Conservation (phyloP, 2,888 invertebrate genomes). For the Lumbricus terrestris region DNA sequence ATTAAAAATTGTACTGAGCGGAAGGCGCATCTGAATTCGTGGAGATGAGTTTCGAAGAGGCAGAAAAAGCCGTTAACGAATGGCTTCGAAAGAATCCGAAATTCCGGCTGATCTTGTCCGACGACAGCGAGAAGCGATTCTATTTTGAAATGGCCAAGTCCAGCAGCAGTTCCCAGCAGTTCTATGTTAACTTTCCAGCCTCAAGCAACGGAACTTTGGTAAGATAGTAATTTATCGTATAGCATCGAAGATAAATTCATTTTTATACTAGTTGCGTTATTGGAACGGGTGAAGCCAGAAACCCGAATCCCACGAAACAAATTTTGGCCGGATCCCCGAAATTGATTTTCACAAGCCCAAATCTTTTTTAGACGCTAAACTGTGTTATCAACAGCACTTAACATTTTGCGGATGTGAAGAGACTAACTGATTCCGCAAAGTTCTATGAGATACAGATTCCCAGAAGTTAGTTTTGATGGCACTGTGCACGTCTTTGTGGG, state of each 20-base stretch:
- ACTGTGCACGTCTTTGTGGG: no score
- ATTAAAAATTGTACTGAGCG: not conserved
- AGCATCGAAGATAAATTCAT: no score
- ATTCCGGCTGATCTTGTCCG: not conserved
- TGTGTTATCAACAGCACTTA: no score
- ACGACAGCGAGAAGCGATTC: not conserved
- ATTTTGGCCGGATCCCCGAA: no score
- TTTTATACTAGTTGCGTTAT: not conserved
- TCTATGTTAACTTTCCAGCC: not conserved
- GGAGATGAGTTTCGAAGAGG: not conserved
- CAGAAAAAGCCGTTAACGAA: not conserved
- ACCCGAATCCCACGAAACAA: no score
- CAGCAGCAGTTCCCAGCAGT: not conserved
- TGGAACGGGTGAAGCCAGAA: no score
- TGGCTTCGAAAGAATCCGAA: not conserved
- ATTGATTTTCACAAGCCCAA: no score
- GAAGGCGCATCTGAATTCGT: not conserved
- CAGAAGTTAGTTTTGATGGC: no score
- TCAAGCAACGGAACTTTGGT: not conserved
- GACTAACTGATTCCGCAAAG: no score
- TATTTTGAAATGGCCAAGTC: not conserved
- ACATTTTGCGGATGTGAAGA: no score
- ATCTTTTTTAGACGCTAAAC: no score
- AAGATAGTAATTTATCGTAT: not conserved
- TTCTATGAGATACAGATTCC: no score